Percentiles rank a stretch among this genome's conserved stretches.
These are phyloP conservation scores for Leptinotarsa defecta DNA, from an alignment of 1,140 invertebrate genomes.

Conservation along the genomic window DNA sequence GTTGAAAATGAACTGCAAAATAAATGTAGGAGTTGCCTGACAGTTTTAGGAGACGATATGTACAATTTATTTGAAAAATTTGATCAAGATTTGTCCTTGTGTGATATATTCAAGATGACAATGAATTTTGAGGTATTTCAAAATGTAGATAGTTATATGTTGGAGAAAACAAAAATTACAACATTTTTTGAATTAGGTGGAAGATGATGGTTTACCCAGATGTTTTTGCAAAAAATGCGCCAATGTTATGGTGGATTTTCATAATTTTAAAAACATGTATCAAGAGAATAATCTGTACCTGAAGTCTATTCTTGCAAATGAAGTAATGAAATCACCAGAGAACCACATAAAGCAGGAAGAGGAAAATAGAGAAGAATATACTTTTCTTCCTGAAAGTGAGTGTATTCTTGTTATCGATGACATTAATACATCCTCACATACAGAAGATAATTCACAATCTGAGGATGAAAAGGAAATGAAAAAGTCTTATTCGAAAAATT, in stretches of 20 bases:
- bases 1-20: not conserved
- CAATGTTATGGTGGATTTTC: not conserved
- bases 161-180: too few species aligned
- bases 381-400: not conserved
- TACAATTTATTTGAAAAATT: not conserved
- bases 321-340: not conserved
- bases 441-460: too few species aligned
- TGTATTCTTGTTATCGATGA: not conserved
- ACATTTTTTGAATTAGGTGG: not conserved
- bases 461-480: too few species aligned
- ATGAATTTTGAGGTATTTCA: not conserved
- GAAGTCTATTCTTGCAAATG: not conserved
- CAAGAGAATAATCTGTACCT: not conserved
- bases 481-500: too few species aligned
- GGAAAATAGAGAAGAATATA: not conserved
- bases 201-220: not conserved
- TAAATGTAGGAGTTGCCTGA: conserved; percentile 1
- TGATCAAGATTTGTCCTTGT: not conserved
- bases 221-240: not conserved
- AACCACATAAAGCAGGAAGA: not conserved
- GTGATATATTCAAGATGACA: not conserved
- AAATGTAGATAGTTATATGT: too few species aligned
- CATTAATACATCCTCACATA: not conserved
- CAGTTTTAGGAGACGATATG: not conserved
- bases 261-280: not conserved